Conservation (phyloP, 2,797 vertebrate genomes). For the Craterocephalus amniculus region DNA sequence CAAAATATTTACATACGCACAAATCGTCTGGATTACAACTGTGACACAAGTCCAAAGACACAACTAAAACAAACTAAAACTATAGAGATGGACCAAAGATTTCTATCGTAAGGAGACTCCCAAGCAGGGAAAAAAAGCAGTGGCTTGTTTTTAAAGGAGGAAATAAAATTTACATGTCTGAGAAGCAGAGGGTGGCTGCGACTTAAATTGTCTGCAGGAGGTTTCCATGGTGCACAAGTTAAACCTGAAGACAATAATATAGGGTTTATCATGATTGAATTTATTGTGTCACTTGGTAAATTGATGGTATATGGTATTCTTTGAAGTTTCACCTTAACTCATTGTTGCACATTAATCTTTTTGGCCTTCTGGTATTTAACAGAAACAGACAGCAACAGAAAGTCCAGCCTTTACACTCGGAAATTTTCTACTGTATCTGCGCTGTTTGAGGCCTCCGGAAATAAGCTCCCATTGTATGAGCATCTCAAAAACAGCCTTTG, state of each 20-base stretch:
- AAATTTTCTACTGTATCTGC: slow-evolving; percentile 30
- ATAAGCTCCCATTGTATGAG: slow-evolving; percentile 70
- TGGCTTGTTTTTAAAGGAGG: neutral
- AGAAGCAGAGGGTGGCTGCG: too few relatives aligned
- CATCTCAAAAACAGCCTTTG: slow-evolving; percentile 67
- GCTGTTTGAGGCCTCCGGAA: slow-evolving; percentile 70
- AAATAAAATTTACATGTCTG: too few relatives aligned
- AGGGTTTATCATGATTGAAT: neutral
- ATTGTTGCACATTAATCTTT: neutral
- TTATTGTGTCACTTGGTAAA: neutral
- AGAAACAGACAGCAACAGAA: slow-evolving; percentile 14
- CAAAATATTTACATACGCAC: neutral
- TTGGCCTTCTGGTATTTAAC: slow-evolving; percentile 7
- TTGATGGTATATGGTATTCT: neutral
- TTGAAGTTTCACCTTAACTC: too few relatives aligned
- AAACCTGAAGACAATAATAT: neutral
- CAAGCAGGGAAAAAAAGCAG: neutral
- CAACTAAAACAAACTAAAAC: neutral
- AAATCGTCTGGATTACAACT: neutral
- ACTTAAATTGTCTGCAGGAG: neutral
- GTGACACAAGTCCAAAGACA: neutral
- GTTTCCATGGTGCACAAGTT: neutral
- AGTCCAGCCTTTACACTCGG: slow-evolving; percentile 55
- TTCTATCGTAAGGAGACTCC: neutral
- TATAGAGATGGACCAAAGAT: neutral